Percentiles rank a stretch among this genome's conserved stretches.
phyloP scores from a whole-genome alignment of 2,113 vertebrate genomes.

The Odontophorus gujanensis region DNA sequence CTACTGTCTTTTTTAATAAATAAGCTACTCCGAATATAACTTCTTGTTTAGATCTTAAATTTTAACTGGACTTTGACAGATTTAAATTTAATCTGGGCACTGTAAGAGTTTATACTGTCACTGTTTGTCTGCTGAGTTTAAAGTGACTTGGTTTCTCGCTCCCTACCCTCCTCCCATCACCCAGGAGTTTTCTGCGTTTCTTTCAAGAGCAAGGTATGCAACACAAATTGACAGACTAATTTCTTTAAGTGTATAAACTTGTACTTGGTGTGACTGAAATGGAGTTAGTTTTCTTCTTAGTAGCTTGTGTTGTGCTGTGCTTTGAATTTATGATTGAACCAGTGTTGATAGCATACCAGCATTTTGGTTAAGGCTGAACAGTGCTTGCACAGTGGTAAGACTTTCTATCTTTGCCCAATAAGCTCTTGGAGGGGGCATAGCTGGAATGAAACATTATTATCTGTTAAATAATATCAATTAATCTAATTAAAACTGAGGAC shows the following conservation, averaged over 20 bases:
- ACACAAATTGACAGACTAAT: not conserved
- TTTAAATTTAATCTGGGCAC: conserved; percentile 24
- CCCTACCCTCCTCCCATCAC: not conserved
- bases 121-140: not conserved
- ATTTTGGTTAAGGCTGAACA: not conserved
- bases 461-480: not conserved
- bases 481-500: not conserved
- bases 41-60: conserved; percentile 49
- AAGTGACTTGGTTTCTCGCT: not conserved
- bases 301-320: not conserved
- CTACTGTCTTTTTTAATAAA: conserved; percentile 28
- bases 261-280: not conserved
- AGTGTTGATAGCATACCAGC: not conserved
- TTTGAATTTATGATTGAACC: not conserved
- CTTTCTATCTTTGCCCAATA: not conserved
- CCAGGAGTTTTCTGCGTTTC: not conserved
- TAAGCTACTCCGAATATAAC: not conserved
- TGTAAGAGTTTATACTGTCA: not conserved
- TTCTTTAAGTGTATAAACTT: not conserved
- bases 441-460: not conserved
- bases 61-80: conserved; percentile 18
- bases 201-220: not conserved
- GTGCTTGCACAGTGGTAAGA: not conserved
- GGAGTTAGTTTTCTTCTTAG: not conserved
- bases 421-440: not conserved